Percentiles rank a stretch among this genome's conserved stretches.
phyloP scores from a whole-genome alignment of 2,113 vertebrate genomes.

The Archocentrus centrarchus region DNA sequence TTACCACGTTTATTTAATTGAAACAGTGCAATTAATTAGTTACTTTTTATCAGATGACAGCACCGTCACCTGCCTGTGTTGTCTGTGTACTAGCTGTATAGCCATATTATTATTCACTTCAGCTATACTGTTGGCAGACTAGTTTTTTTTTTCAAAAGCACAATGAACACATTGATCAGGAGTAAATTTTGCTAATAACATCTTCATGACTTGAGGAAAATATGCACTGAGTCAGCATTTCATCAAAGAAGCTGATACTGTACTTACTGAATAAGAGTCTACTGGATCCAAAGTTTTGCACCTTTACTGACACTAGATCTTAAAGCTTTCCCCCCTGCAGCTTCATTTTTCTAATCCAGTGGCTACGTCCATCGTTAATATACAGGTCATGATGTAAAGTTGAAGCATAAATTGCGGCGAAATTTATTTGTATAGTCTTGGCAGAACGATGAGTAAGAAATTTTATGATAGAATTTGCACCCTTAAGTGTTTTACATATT shows the following conservation, averaged over 20 bases:
- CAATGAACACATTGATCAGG: not conserved
- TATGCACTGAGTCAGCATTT: not conserved
- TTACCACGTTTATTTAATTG: not conserved
- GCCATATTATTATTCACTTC: not conserved
- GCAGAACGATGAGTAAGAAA: fast-evolving
- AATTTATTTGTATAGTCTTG: not conserved
- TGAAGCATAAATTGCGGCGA: not conserved
- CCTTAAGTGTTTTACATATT: not conserved
- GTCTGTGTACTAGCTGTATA: not conserved
- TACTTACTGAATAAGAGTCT: not conserved
- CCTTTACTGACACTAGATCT: not conserved
- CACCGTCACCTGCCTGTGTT: not conserved
- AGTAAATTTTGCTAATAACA: not conserved
- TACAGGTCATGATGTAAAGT: not conserved
- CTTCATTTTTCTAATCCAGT: not conserved
- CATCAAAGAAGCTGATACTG: not conserved
- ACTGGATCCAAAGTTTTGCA: not conserved
- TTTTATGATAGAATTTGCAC: not conserved
- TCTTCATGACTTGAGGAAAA: not conserved
- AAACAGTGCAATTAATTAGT: not conserved
- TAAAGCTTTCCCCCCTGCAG: not conserved
- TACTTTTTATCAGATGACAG: not conserved
- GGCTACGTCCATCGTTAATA: not conserved
- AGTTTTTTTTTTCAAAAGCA: not conserved
- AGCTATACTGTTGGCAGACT: not conserved